Base-by-base conservation (phyloP, 1,140 invertebrate species). In the Nixonia krombeini region DNA sequence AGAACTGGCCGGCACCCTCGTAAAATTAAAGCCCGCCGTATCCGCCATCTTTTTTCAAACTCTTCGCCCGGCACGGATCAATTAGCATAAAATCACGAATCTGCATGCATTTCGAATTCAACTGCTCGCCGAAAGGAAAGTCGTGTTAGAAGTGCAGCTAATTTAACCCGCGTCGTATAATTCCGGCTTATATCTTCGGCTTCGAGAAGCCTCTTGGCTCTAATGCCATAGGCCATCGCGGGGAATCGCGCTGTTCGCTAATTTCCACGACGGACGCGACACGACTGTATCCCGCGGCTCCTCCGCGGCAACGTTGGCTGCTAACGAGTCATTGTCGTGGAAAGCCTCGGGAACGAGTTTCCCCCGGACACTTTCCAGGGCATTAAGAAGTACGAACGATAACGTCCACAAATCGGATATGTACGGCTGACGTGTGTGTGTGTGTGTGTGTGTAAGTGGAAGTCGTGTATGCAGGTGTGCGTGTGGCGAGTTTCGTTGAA, bases 311-410 rank as follows among this genome's bases (percentile, higher is more conserved):
- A 41, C 52, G 69, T 74, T 67, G 66, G 40, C 64, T 51, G 57
- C 74, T 79, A 79, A 78, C 70, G 76, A 76, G 71, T 69, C 63
- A 77, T 78, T 75, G 73, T 78, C 67, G 72, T 44, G 58, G 29
- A 53, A 25, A 40, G n/a, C 26, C 26, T 13, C 13, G 21, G 2
- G 21, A 21, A 21, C 21, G 21, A 21, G 21, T 6, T n/a, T n/a
- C 35, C 37, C 10, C 41, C 28, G 56, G 42, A 59, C 65, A 68
- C 52, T 69, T 68, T 65, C 42, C 49, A 29, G 58, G 66, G 68
- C 68, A 66, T 72, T 75, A 76, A 69, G 62, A 71, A 64, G 59
- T 61, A 72, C 74, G 68, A 72, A 69, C 65, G 70, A 75, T 76
- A 78, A 76, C 76, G 64, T 62, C 57, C 18, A 61, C 68, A 59